phyloP scores from a whole-genome alignment of 1,140 invertebrate species.

The Cotesia chilonis region DNA sequence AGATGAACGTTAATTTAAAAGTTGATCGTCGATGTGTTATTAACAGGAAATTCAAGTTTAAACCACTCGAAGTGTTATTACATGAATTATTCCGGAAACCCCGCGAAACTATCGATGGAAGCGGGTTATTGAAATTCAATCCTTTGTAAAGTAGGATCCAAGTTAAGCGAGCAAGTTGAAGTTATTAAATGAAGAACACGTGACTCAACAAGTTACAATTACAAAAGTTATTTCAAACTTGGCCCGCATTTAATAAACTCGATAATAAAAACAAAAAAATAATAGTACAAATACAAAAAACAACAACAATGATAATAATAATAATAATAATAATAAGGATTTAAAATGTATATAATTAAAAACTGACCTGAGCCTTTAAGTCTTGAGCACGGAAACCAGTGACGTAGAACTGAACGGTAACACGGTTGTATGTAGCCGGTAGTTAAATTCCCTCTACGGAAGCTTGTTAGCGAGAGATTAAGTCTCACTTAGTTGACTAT shows the following conservation, averaged over 20 bases:
- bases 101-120: neutral
- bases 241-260: no score
- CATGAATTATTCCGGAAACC: neutral
- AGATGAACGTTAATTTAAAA: no score
- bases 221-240: neutral
- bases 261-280: neutral
- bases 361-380: no score
- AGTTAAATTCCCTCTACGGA: conserved; percentile 9
- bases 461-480: conserved; percentile 31
- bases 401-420: neutral
- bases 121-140: conserved; percentile 11
- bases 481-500: conserved; percentile 31
- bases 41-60: no score
- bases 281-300: neutral
- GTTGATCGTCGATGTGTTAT: no score
- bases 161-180: neutral
- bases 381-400: neutral
- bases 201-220: conserved; percentile 1
- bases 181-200: conserved; percentile 11
- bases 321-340: neutral
- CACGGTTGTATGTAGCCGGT: neutral
- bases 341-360: neutral
- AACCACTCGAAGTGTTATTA: neutral
- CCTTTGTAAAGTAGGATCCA: neutral
- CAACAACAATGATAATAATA: neutral